Evolutionary conservation across 2,888 invertebrate species (phyloP).

Genomic region (Dysmachus trigonus): DNA sequence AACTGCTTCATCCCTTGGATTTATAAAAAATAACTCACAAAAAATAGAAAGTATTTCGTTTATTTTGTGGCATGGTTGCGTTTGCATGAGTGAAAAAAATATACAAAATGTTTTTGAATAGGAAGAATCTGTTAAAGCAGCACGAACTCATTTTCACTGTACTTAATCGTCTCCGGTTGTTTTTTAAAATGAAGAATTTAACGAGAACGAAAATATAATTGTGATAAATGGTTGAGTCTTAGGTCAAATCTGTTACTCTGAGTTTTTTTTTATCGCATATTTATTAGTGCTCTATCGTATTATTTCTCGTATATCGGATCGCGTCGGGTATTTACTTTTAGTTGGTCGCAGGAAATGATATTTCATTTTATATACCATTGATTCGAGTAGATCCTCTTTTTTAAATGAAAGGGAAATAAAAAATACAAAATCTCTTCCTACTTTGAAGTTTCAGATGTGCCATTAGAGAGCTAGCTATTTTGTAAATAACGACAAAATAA

Average conservation of each 20-base stretch:
- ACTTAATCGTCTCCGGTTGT: slow-evolving; percentile 19
- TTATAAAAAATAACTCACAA: background rate
- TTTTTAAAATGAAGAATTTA: slow-evolving; percentile 17
- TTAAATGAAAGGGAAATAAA: background rate
- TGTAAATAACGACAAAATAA: slow-evolving; percentile 28
- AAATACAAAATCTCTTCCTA: background rate
- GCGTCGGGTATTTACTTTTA: slow-evolving; percentile 33
- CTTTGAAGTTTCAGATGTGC: slow-evolving; percentile 34
- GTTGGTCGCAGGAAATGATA: slow-evolving; percentile 45
- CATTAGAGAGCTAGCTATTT: slow-evolving; percentile 44
- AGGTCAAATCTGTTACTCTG: background rate
- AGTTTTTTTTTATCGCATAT: background rate
- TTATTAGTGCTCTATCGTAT: slow-evolving; percentile 11
- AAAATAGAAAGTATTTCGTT: slow-evolving; percentile 3
- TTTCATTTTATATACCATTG: slow-evolving; percentile 41
- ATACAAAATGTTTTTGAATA: background rate
- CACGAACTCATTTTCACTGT: slow-evolving; percentile 16
- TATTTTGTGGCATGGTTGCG: slow-evolving; percentile 32
- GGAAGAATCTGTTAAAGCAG: background rate
- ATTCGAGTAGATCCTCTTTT: background rate
- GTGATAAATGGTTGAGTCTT: slow-evolving; percentile 2
- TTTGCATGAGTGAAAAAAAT: slow-evolving; percentile 32
- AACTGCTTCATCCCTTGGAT: slow-evolving; percentile 8
- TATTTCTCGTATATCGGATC: slow-evolving; percentile 11
- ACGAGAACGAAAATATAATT: slow-evolving; percentile 19